These are phyloP conservation scores for Cichladusa arquata DNA, from an alignment of 2,113 vertebrate genomes.

Conservation along the genomic window DNA sequence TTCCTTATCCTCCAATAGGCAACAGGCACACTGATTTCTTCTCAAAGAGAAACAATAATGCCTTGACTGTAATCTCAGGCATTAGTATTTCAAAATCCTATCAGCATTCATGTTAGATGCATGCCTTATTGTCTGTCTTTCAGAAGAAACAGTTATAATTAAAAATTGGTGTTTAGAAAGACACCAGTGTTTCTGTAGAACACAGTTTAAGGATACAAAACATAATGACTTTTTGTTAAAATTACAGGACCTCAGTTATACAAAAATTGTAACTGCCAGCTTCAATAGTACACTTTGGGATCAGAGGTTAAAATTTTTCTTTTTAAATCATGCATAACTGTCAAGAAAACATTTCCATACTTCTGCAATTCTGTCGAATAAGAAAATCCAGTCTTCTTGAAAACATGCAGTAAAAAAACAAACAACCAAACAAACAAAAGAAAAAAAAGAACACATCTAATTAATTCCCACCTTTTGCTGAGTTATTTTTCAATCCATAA, in stretches of 20 bases:
- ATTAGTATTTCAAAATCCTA: not conserved
- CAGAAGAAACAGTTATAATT: not conserved
- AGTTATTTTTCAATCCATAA: constrained; percentile 54
- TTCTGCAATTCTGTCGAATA: not conserved
- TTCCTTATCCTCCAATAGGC: not conserved
- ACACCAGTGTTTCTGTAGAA: not conserved
- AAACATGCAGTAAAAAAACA: not conserved
- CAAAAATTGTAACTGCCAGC: not conserved
- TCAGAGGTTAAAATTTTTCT: not conserved
- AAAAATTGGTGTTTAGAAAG: not conserved
- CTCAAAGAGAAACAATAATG: not conserved
- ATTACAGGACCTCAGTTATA: not conserved
- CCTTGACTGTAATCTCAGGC: not conserved
- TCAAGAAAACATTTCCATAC: not conserved
- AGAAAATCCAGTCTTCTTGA: not conserved
- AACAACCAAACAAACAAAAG: not conserved
- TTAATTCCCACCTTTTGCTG: constrained; percentile 33
- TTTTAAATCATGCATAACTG: not conserved
- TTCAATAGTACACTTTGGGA: not conserved
- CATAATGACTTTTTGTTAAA: not conserved
- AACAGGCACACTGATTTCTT: not conserved
- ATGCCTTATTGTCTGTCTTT: not conserved
- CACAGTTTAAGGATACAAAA: not conserved
- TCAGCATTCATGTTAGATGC: not conserved
- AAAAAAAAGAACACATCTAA: constrained; percentile 8